Base-by-base conservation (phyloP, 2,113 vertebrate species). In the Emydura subglobosa region DNA sequence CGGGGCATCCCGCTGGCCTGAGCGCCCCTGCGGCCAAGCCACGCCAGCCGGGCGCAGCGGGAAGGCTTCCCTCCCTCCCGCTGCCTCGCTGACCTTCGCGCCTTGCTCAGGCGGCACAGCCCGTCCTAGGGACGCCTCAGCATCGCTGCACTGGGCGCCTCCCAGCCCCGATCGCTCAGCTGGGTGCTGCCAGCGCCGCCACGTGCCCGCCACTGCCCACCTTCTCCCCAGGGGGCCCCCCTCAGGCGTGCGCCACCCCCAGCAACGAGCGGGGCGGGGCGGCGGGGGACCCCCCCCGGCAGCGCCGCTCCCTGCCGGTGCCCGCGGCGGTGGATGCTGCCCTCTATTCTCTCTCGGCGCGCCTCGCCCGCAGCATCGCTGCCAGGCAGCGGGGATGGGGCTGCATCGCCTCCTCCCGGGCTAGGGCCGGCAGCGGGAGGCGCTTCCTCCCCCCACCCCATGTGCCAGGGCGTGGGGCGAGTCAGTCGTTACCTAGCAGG, bases 81-180 rank as follows among this genome's bases (percentile, higher is more conserved):
- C 39, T 39, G 39, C 8, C 47, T 8, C 47, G 47, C 47, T 3
- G 9, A 44, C 10, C 29, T 34, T 44, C 74, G 25, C 22, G 7
- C 19, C 14, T 10, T 3, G 13, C 31, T 31, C 27, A 5, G 27
- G 16, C 47, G 39, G 11, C 39, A 29, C 68, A 86, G 83, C 89
- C 47, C 78, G 54, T 82, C 57, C 89, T 24, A 81, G 83, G 89
- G 47, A 50, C 81, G n/a, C 83, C 59, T 91, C 57, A 34, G 79
- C 65, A 74, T 59, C 68, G 27, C 79, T 55, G 7, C 11, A 29
- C 79, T 10, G 59, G 6, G 57, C 87, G 74, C n/a, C 72, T 51
- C 29, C 95, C 95, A 92, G 3, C 94, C 90, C 80, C 87, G 54
- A 88, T 42, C 85, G 83, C 92, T 83, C 39, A 39, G 39, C 39